Percentiles rank a stretch among this genome's conserved stretches.
Evolutionary conservation across 2,888 invertebrate species (phyloP).

Genomic region (Dione vanillae): DNA sequence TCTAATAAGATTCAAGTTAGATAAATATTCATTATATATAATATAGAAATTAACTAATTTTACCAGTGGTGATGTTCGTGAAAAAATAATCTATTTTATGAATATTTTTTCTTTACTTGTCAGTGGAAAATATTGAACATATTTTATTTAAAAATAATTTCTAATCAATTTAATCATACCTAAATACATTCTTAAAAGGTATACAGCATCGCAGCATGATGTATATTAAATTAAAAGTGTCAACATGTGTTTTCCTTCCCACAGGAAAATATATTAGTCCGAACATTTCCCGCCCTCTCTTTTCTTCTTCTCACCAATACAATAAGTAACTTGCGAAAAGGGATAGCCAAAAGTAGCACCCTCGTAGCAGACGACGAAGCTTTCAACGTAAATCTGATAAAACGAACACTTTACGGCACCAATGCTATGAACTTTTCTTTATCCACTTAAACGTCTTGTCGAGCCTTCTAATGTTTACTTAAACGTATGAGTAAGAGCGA

Average conservation of each 20-base stretch:
- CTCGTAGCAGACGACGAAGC: constrained; percentile 78
- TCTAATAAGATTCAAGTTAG: constrained; percentile 3
- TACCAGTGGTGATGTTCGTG: background rate
- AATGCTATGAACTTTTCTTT: constrained; percentile 78
- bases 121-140: background rate
- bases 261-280: constrained; percentile 83
- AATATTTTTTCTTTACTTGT: background rate
- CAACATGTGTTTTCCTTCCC: constrained; percentile 84
- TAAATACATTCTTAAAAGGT: background rate
- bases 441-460: constrained; percentile 53
- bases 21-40: background rate
- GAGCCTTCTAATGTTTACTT: constrained; percentile 53
- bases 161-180: background rate
- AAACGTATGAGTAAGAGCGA: constrained; percentile 53
- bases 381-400: constrained; percentile 84
- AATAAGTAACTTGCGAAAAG: constrained; percentile 50
- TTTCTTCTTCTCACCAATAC: constrained; percentile 59
- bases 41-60: background rate
- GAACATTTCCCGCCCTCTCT: constrained; percentile 71
- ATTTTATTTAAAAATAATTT: background rate
- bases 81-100: background rate
- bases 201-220: constrained; percentile 76
- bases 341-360: constrained; percentile 67
- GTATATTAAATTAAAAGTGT: constrained; percentile 83
- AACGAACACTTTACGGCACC: constrained; percentile 79